Percentiles rank a stretch among this genome's conserved stretches.
Evolutionary conservation across 1,140 invertebrate species (phyloP).

Genomic region (Sycophila sp.): DNA sequence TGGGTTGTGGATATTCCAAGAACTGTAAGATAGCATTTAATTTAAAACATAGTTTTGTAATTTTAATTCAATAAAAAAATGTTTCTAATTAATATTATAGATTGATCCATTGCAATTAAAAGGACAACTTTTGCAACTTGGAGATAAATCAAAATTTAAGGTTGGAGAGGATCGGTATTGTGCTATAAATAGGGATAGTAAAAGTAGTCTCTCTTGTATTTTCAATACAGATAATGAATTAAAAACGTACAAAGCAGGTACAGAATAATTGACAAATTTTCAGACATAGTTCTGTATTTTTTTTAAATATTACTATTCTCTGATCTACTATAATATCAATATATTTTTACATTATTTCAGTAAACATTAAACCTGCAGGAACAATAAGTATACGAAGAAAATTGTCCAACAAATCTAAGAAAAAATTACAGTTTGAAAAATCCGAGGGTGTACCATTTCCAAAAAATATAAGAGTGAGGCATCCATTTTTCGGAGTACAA

Average conservation of each 20-base stretch:
- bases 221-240: conserved; percentile 41
- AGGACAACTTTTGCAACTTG: conserved; percentile 46
- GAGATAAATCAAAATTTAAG: conserved; percentile 53
- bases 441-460: conserved; percentile 44
- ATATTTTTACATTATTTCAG: conserved; percentile 34
- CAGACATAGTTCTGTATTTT: background rate
- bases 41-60: background rate
- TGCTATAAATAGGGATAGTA: conserved; percentile 34
- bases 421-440: conserved; percentile 17
- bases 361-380: conserved; percentile 50
- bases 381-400: conserved; percentile 49
- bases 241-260: conserved; percentile 48
- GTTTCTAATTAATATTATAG: conserved; percentile 25
- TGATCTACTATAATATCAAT: too few species aligned
- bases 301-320: too few species aligned
- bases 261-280: background rate
- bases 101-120: conserved; percentile 48
- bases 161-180: conserved; percentile 48
- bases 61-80: background rate
- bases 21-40: conserved; percentile 41
- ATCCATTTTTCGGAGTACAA: conserved; percentile 52
- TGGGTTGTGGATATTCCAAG: conserved; percentile 55
- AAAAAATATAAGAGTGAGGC: conserved; percentile 49
- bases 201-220: conserved; percentile 47
- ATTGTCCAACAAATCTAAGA: conserved; percentile 39